Evolutionary conservation across 2,888 invertebrate species (phyloP).

Genomic region (Temnothorax ravouxi): DNA sequence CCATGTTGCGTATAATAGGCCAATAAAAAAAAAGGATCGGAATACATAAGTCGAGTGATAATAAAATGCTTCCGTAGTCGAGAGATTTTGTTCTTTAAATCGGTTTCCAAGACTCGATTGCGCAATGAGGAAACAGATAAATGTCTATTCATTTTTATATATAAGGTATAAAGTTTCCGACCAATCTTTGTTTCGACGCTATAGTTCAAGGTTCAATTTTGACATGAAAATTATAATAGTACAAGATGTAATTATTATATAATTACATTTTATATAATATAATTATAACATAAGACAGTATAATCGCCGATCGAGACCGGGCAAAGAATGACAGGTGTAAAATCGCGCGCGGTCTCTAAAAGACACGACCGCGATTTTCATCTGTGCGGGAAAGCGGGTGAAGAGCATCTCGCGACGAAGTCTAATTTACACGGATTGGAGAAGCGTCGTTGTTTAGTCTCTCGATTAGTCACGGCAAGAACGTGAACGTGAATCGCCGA

Average conservation of each 20-base stretch:
- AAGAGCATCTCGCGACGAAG: conserved; percentile 24
- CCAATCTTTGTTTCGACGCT: neutral
- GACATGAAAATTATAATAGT: neutral
- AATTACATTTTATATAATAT: no score
- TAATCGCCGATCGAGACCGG: neutral
- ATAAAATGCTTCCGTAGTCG: neutral
- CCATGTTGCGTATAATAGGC: neutral
- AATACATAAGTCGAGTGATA: neutral
- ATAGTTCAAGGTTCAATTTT: neutral
- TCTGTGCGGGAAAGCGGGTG: neutral
- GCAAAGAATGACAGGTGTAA: neutral
- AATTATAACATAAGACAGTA: no score
- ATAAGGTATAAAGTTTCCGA: neutral
- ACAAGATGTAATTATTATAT: no score
- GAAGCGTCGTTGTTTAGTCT: conserved; percentile 41
- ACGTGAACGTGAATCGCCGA: conserved; percentile 58
- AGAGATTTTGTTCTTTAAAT: neutral
- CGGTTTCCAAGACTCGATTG: neutral
- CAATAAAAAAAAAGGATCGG: neutral
- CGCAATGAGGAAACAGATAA: neutral
- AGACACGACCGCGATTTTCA: conserved; percentile 4
- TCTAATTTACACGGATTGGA: conserved; percentile 4
- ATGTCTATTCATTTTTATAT: conserved; percentile 12
- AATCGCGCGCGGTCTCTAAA: neutral
- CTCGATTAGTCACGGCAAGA: conserved; percentile 63